A percentile compares a stretch with the other conserved stretches of the same genome.
Conservation (phyloP, 2,797 vertebrate genomes). For the Amazonetta brasiliensis region DNA sequence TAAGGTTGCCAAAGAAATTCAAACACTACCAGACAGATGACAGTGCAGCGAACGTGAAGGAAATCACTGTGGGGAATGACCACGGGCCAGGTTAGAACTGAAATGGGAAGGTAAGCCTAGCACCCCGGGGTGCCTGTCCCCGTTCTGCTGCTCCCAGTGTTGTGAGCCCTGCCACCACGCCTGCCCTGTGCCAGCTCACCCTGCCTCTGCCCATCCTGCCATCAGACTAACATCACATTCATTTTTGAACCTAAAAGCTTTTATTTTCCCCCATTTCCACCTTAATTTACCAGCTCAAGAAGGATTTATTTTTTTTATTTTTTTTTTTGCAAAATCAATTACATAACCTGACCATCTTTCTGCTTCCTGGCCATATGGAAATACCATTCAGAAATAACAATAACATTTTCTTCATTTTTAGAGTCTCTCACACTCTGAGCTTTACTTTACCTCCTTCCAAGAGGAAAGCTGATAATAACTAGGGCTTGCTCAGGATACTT, state of each 20-base stretch:
- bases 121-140: not conserved
- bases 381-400: conserved; percentile 48
- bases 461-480: not conserved
- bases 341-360: not conserved
- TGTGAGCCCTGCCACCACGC: not conserved
- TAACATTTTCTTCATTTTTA: conserved; percentile 33
- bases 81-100: not conserved
- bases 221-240: fast-evolving
- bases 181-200: not conserved
- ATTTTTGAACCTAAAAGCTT: not conserved
- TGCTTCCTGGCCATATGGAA: conserved; percentile 50
- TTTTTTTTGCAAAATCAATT: conserved; percentile 5
- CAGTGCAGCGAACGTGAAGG: not conserved
- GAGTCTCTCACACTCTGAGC: not conserved
- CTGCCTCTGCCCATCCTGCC: not conserved
- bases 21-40: not conserved
- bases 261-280: not conserved
- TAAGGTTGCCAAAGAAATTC: not conserved
- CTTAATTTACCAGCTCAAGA: not conserved
- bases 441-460: conserved; percentile 1
- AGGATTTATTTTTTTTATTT: conserved; percentile 27
- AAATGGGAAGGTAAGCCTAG: not conserved
- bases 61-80: not conserved
- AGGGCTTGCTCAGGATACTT: not conserved
- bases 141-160: not conserved